Evolutionary conservation across 2,113 vertebrate genomes (phyloP), one percentile per base, ranked within the genome.

Genomic region (Chionis minor): DNA sequence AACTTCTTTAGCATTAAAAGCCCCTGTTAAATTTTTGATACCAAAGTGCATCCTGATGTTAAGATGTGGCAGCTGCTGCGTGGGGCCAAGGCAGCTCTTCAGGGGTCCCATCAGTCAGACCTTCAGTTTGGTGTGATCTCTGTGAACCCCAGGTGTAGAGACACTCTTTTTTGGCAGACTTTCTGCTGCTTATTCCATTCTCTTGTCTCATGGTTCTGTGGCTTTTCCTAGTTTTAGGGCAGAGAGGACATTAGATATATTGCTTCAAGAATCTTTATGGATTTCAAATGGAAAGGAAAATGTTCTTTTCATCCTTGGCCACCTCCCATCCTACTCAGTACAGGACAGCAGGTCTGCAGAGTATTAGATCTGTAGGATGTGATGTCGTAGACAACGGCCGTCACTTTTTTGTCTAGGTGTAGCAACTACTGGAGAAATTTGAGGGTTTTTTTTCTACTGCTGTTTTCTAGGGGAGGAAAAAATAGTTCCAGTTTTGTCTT

Each of bases 201-300:
- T 1, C 56, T 70, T 1, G 0, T 42, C 44, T 63, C 1, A 1
- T 47, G 61, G 15, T 24, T 52, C 12, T 6, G 3, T 40, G 21
- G 12, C 27, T 58, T 82, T 28, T 90, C 14, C 33, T 65, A 19
- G 27, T 7, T 38, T 59, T n/a, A 17, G 20, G 30, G 44, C 24
- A 86, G 54, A 18, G 24, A 13, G 24, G 52, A 19, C 47, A 26
- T 13, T 12, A 55, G 30, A 23, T 35, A 3, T 67, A 23, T 18
- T 0, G 0, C 58, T 56, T 73, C 32, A 54, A 71, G 23, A 54
- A 63, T 55, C 28, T 32, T 71, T 49, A 51, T 38, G 38, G 38
- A 38, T 38, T 38, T 38, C 27, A 45, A 45, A 61, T 10, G 9
- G 28, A 12, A 54, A 86, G 51, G 54, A 45, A 47, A 63, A 10